Conservation (phyloP, 2,113 vertebrate genomes). For the Lophius piscatorius region DNA sequence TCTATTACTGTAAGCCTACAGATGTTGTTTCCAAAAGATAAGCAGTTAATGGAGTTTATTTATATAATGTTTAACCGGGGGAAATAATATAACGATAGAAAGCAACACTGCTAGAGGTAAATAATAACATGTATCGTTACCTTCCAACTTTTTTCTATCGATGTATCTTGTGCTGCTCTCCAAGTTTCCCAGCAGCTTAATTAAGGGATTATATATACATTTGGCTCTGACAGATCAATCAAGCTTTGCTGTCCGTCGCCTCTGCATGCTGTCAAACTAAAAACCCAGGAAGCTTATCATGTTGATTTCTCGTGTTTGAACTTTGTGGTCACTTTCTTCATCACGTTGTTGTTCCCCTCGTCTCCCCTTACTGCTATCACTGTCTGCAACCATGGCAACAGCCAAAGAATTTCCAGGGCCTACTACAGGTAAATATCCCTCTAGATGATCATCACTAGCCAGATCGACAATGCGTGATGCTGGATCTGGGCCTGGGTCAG, state of each 20-base stretch:
- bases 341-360: constrained; percentile 75
- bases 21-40: not conserved
- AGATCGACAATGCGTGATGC: constrained; percentile 59
- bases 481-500: constrained; percentile 62
- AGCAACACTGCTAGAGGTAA: not conserved
- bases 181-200: constrained; percentile 24
- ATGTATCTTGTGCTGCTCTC: constrained; percentile 21
- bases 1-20: not conserved
- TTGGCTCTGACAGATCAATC: constrained; percentile 29
- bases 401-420: constrained; percentile 83
- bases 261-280: constrained; percentile 21
- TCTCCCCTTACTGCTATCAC: constrained; percentile 75
- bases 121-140: not conserved
- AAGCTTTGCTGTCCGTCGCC: constrained; percentile 17
- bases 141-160: constrained; percentile 13
- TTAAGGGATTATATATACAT: constrained; percentile 20
- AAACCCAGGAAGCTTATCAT: constrained; percentile 36
- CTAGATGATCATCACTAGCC: constrained; percentile 66
- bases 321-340: constrained; percentile 70
- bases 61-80: not conserved
- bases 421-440: constrained; percentile 82
- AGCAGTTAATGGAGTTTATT: not conserved
- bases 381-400: constrained; percentile 83
- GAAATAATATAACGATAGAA: not conserved
- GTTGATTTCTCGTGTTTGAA: constrained; percentile 52